Evolutionary conservation across 2,888 invertebrate species (phyloP), one percentile per base, ranked within the genome.

Genomic region (Serrognathus titanus): DNA sequence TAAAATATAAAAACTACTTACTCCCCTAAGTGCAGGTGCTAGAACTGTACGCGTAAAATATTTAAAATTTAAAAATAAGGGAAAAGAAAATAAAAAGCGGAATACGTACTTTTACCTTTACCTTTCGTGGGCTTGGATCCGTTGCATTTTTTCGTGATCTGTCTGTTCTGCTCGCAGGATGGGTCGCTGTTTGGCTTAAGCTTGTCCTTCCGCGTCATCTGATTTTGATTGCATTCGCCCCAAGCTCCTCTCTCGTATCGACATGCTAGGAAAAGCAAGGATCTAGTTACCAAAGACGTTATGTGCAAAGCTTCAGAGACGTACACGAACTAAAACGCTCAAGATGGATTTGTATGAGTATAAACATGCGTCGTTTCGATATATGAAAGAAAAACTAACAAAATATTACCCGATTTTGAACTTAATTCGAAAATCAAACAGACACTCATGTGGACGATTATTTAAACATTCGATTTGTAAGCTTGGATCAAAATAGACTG

Each of bases 211-310:
- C 94, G 83, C 66, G 88, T 86, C 89, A 92, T 92, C 81, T 87
- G 86, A 63, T 90, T 89, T 71, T 87, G 87, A 62, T 85, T 82
- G 80, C 94, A 94, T 73, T 89, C 90, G 73, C 88, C 87, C 92
- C 93, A 94, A 62, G 89, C 81, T 37, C 92, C 91, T 77, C 93
- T 93, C 72, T 92, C 92, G 78, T 94, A 94, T 68, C 93, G 89
- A 78, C 94, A 94, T 64, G 92, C 93, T 90, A 81, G 67, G 60
- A 66, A 58, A 55, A 53, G 31, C 39, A 47, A 61, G 49, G 13
- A 54, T 46, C 45, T 10, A 48, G 35, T 12, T 53, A 52, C 35
- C 12, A 41, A 47, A 43, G 11, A 53, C 37, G 38, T 57, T 16
- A 24, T 38, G 31, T 12, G 12, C 31, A 31, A 31, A 31, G 24